Evolutionary conservation across 2,113 vertebrate genomes (phyloP).

Genomic region (Thryonomys swinderianus): DNA sequence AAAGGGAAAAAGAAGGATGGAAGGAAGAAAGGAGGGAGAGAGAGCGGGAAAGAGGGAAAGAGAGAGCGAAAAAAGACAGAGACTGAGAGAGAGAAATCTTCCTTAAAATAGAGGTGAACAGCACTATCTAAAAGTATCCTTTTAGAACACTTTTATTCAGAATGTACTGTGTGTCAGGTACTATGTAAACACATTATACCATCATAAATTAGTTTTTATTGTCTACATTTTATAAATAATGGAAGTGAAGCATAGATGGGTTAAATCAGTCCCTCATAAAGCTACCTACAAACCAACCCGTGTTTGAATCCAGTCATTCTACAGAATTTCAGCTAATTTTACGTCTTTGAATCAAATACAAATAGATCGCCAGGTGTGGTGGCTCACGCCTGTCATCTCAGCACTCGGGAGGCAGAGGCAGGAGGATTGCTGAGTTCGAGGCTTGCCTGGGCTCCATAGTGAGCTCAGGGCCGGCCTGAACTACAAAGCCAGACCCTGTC

Average conservation of each 20-base stretch:
- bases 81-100: background rate
- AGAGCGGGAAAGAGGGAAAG: too few species aligned
- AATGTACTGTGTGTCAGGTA: background rate
- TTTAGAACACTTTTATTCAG: background rate
- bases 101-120: background rate
- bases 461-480: too few species aligned
- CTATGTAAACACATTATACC: background rate
- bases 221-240: slow-evolving; percentile 38
- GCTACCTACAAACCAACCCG: background rate
- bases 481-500: too few species aligned
- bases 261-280: slow-evolving; percentile 29
- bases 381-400: too few species aligned
- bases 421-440: too few species aligned
- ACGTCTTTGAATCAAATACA: background rate
- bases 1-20: background rate
- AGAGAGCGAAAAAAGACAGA: too few species aligned
- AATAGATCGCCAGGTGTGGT: too few species aligned
- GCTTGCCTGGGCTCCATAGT: too few species aligned
- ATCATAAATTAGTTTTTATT: background rate
- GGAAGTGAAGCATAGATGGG: background rate
- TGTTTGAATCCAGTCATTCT: slow-evolving; percentile 43
- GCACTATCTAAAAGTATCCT: background rate
- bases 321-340: slow-evolving; percentile 24
- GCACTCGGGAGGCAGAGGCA: too few species aligned
- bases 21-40: background rate